A percentile compares a stretch with the other conserved stretches of the same genome.
Evolutionary conservation across 1,140 invertebrate genomes (phyloP).

Genomic region (Odontomachus brunneus): DNA sequence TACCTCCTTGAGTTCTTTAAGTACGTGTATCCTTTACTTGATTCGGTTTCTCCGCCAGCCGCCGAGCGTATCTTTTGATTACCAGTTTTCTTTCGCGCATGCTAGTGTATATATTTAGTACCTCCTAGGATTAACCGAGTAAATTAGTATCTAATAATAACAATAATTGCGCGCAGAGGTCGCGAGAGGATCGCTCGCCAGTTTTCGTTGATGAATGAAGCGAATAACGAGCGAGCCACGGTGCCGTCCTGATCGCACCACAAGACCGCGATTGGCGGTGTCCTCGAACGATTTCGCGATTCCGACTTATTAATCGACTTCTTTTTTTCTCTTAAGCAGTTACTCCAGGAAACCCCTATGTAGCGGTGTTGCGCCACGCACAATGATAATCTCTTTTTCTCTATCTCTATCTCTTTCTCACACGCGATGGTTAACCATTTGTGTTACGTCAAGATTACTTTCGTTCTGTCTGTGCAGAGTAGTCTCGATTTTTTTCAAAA

Average conservation of each 20-base stretch:
- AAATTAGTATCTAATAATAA: constrained; percentile 46
- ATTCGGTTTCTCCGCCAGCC: constrained; percentile 45
- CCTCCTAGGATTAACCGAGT: constrained; percentile 60
- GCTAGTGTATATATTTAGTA: constrained; percentile 65
- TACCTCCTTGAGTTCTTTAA: constrained; percentile 50
- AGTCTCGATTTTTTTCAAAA: not conserved
- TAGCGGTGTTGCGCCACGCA: constrained; percentile 74
- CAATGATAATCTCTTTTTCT: constrained; percentile 55
- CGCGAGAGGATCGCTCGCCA: constrained; percentile 57
- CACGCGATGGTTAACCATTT: constrained; percentile 6
- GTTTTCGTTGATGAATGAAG: not conserved
- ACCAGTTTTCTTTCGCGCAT: constrained; percentile 65
- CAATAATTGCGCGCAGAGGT: constrained; percentile 24
- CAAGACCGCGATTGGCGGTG: not conserved
- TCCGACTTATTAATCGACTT: constrained; percentile 66
- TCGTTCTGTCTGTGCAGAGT: not conserved
- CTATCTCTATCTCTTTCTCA: constrained; percentile 5
- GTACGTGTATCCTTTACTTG: constrained; percentile 54
- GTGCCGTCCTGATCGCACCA: not conserved
- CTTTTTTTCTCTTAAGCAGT: constrained; percentile 69
- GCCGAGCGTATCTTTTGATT: constrained; percentile 39
- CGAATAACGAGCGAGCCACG: not conserved
- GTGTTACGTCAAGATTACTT: constrained; percentile 63
- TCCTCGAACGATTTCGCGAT: constrained; percentile 54
- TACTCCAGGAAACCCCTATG: constrained; percentile 78